Evolutionary conservation across 2,113 vertebrate genomes (phyloP), one percentile per base, ranked within the genome.

Genomic region (Scalopus aquaticus): DNA sequence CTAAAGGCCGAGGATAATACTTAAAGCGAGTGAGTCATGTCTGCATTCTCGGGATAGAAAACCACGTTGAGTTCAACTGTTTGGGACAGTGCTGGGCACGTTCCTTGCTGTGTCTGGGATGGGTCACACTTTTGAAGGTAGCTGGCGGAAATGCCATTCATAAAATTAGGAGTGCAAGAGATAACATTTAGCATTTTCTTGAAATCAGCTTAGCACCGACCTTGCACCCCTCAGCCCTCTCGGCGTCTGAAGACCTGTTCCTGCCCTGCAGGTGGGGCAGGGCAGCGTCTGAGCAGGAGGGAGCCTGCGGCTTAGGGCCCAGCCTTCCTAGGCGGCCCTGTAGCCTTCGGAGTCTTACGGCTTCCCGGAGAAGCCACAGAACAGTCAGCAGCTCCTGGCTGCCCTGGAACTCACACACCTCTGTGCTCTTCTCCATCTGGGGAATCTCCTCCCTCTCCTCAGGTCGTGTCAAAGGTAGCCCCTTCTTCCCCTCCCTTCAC

Each of bases 21-120:
- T 83, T 76, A 86, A 88, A 93, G 64, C 26, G 6, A 74, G 37
- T 44, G 42, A 64, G n/a, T n/a, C 58, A 62, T n/a, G 28, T 30
- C 9, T 28, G 51, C 26, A 30, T 65, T 87, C 60, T 49, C 60
- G 62, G 73, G 60, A 15, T 69, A 16, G 62, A 44, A 58, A 77
- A 20, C 64, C 4, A 19, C 42, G 35, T 26, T 0, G 6, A 64
- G 51, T 19, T 15, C 0, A 10, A 2, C n/a, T 51, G 15, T 51
- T 42, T 26, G 2, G 35, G 9, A 70, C 39, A 74, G 6, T 8
- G 15, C 30, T 35, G 35, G 37, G 9, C 4, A 26, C 49, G 26
- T 44, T n/a, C 2, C 78, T 58, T 4, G 54, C 49, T 49, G 2
- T 73, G 19, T n/a, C 15, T 22, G 20, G 13, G 13, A 39, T 35